A percentile compares a stretch with the other conserved stretches of the same genome.
Conservation (phyloP, 1,140 invertebrate species). For the Ectropis grisescens region DNA sequence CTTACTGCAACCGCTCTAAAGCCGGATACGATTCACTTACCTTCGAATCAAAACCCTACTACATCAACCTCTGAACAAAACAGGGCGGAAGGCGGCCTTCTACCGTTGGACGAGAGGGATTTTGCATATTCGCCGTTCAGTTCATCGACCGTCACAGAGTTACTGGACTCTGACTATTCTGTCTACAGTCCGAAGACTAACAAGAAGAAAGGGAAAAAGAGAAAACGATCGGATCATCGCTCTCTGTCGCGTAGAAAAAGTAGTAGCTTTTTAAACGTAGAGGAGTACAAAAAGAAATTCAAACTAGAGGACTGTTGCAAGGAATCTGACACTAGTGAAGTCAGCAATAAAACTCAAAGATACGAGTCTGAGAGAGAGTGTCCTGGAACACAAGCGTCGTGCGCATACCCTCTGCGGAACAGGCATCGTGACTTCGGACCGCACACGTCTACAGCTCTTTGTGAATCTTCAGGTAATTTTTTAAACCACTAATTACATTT, state of each 20-base stretch:
- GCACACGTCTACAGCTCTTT: conserved; percentile 46
- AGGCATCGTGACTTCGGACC: conserved; percentile 42
- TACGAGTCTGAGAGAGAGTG: conserved; percentile 27
- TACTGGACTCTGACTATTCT: conserved; percentile 64
- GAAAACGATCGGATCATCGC: conserved; percentile 51
- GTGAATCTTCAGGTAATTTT: conserved; percentile 45
- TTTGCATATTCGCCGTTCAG: conserved; percentile 68
- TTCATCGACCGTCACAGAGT: conserved; percentile 60
- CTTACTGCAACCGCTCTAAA: conserved; percentile 31
- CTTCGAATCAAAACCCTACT: conserved; percentile 21
- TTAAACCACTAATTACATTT: conserved; percentile 3
- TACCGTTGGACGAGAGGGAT: conserved; percentile 65
- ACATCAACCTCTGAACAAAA: conserved; percentile 11
- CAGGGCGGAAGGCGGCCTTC: conserved; percentile 43
- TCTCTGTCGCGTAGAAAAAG: conserved; percentile 51
- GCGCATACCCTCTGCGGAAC: conserved; percentile 47
- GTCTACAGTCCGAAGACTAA: conserved; percentile 59
- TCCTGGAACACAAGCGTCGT: conserved; percentile 20
- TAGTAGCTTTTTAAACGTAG: conserved; percentile 38
- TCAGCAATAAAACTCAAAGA: conserved; percentile 19
- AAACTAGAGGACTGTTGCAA: conserved; percentile 43
- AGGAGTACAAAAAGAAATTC: conserved; percentile 49
- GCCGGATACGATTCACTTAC: conserved; percentile 21
- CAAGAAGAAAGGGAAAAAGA: conserved; percentile 55
- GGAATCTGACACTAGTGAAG: conserved; percentile 23